Conservation (phyloP, 2,797 vertebrate genomes). For the Dallia pectoralis region DNA sequence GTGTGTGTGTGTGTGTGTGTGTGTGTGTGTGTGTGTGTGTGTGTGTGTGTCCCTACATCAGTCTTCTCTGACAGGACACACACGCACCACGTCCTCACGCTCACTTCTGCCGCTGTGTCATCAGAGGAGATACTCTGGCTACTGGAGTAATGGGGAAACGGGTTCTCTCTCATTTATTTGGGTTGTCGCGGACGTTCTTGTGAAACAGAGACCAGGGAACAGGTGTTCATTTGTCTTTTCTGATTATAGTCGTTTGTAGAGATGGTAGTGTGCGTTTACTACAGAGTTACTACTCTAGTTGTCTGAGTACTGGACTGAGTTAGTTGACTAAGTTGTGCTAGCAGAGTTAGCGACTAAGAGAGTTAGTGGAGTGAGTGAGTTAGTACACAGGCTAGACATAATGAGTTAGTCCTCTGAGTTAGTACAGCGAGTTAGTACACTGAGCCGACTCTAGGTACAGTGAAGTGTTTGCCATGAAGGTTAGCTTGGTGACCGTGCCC, state of each 20-base stretch:
- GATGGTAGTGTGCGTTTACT: too few species aligned
- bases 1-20: slow-evolving; percentile 6
- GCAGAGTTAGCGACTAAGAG: too few species aligned
- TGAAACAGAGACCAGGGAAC: neutral
- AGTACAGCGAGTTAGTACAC: neutral
- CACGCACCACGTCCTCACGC: too few species aligned
- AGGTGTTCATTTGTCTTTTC: too few species aligned
- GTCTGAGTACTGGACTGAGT: too few species aligned
- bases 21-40: neutral
- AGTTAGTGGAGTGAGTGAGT: too few species aligned
- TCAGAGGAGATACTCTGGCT: neutral
- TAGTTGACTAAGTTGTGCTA: too few species aligned
- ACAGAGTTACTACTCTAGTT: too few species aligned
- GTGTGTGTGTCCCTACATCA: slow-evolving; percentile 68
- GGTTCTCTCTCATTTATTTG: neutral
- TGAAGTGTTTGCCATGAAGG: neutral
- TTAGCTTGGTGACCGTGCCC: too few species aligned
- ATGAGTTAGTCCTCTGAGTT: neutral
- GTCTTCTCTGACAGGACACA: neutral
- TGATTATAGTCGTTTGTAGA: too few species aligned
- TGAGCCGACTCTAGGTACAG: neutral
- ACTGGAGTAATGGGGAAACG: neutral
- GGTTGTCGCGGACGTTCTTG: neutral
- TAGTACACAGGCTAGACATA: too few species aligned
- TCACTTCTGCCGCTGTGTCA: neutral